These are phyloP conservation scores for Chelon auratus DNA, from an alignment of 2,797 vertebrate genomes.

Conservation along the genomic window DNA sequence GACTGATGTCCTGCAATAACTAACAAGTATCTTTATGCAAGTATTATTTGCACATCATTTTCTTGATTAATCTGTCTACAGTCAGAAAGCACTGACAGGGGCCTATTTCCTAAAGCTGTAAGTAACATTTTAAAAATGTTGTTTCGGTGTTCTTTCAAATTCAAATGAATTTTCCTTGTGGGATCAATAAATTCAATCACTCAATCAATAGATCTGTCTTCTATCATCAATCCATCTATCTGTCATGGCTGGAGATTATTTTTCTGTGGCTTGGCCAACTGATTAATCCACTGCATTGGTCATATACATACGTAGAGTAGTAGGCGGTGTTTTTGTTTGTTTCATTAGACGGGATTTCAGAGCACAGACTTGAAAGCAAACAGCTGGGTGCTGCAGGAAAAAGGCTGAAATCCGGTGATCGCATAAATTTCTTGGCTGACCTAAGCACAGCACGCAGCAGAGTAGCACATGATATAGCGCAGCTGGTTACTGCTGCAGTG, in stretches of 20 bases:
- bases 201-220: no score
- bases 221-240: no score
- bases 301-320: neutral
- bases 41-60: neutral
- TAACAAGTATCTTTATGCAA: neutral
- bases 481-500: slow-evolving; percentile 47
- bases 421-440: slow-evolving; percentile 60
- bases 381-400: slow-evolving; percentile 46
- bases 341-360: slow-evolving; percentile 9
- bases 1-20: neutral
- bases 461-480: slow-evolving; percentile 59
- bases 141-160: neutral
- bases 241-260: no score
- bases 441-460: slow-evolving; percentile 47
- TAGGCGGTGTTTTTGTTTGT: slow-evolving; percentile 15
- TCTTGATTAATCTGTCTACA: slow-evolving; percentile 3
- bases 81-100: slow-evolving; percentile 1
- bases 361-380: slow-evolving; percentile 15
- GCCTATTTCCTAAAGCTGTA: neutral
- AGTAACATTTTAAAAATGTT: neutral
- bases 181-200: no score
- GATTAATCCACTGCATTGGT: neutral
- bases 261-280: neutral
- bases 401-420: slow-evolving; percentile 46
- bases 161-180: no score